Evolutionary conservation across 2,797 vertebrate species (phyloP).

Genomic region (Phalanger gymnotis): DNA sequence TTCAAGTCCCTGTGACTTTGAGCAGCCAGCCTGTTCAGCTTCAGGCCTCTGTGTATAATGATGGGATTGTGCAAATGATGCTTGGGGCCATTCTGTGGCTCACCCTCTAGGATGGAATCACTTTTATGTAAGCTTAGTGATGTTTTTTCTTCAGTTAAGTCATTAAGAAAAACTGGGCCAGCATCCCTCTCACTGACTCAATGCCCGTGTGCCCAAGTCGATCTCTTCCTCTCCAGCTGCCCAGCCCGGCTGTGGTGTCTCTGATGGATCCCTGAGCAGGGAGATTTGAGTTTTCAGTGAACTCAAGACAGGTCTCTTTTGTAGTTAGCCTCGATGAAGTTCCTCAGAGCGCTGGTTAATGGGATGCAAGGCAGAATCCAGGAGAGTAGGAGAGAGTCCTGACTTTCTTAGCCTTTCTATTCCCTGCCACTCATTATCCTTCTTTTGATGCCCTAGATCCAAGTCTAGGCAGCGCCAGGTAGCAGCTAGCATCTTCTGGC

Average conservation of each 20-base stretch:
- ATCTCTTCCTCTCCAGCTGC: background rate
- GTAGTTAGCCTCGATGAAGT: no score
- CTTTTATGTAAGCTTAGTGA: background rate
- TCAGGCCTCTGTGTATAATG: background rate
- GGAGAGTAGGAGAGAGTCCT: no score
- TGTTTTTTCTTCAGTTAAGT: background rate
- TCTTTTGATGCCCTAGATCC: no score
- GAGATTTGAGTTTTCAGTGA: no score
- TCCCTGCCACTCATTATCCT: no score
- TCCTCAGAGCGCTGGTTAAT: no score
- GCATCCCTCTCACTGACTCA: background rate
- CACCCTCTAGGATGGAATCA: background rate
- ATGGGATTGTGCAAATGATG: no score
- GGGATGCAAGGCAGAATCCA: no score
- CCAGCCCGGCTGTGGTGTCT: background rate
- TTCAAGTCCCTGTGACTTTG: background rate
- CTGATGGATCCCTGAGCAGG: background rate
- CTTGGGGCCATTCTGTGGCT: background rate
- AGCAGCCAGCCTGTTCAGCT: background rate
- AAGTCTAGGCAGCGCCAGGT: no score
- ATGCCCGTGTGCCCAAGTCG: background rate
- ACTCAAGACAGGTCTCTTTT: no score
- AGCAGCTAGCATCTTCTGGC: no score
- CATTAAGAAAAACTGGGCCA: background rate
- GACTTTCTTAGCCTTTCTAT: no score